Base-by-base conservation (phyloP, 2,888 invertebrate genomes). In the Dendrolimus houi region DNA sequence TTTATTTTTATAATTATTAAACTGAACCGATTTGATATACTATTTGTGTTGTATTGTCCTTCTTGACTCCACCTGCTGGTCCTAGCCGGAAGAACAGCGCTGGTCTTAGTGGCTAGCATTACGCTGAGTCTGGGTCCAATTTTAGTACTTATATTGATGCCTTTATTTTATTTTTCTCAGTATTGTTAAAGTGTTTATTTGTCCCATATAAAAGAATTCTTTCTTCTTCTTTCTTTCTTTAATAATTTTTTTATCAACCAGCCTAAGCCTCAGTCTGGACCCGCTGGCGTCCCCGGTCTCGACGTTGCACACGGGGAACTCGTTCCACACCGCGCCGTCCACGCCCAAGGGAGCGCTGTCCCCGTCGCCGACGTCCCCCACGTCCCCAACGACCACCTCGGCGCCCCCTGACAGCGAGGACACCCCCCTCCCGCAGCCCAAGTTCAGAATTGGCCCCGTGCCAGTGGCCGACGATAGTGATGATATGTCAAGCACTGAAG, bases 271-370 rank as follows among this genome's bases (percentile, higher is more conserved):
- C 55, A 94, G 94, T 73, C 83, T 96, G 60, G 93, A 92, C 67
- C 91, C 92, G 14, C 84, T 91, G 0, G 77, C 91, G 12, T 91
- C 91, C 0, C 88, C 91, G 0, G 86, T 85, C 57, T 80, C 89
- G 7, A 77, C 77, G 1, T 66, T 86, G 1, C 80, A 93, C 57
- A 77, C 93, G n/a, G 93, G 92, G 61, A 95, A 94, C 69, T 94
- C 95, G 0, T 96, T 94, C 84, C 95, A 95, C 83, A 95, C 96
- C 17, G 95, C 96, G 0, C 91, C 94, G 8, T 92, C 93, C 62
- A 92, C 90, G 41, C 80, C 77, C 40, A 72, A 72, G 62, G 47
- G 47, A 2, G 12, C 9, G 0, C 66, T 64, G 9, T 69, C 71
- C 59, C 72, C 75, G 56, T 55, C 67, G n/a, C 60, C 66, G 9